A percentile compares a stretch with the other conserved stretches of the same genome.
phyloP scores from a whole-genome alignment of 2,113 vertebrate genomes.

The Pyxicephalus adspersus region DNA sequence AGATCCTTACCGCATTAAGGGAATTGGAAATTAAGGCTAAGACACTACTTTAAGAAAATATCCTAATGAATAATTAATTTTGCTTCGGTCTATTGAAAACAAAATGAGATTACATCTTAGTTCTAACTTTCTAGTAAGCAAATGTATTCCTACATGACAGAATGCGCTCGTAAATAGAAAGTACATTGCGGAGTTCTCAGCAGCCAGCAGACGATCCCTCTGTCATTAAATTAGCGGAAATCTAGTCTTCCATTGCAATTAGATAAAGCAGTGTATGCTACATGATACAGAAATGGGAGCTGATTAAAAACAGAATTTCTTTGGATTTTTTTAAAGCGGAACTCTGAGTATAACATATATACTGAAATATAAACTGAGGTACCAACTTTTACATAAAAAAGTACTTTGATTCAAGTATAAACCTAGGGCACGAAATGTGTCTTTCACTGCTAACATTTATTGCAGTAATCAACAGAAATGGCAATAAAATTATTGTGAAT shows the following conservation, averaged over 20 bases:
- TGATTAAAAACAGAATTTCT: background rate
- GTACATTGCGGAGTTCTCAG: background rate
- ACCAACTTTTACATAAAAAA: no score
- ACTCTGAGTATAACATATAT: no score
- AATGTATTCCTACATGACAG: constrained; percentile 46
- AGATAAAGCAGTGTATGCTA: background rate
- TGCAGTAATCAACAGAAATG: no score
- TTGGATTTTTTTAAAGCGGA: background rate
- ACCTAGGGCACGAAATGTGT: no score
- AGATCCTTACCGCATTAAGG: constrained; percentile 68
- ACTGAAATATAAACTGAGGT: no score
- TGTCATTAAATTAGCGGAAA: background rate
- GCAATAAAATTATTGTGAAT: no score
- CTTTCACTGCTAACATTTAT: no score
- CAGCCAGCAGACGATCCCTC: background rate
- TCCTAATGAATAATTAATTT: constrained; percentile 71
- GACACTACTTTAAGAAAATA: constrained; percentile 68
- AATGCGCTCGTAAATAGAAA: constrained; percentile 8
- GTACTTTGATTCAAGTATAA: no score
- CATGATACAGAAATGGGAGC: background rate
- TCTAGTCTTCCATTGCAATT: background rate
- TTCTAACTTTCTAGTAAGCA: constrained; percentile 42
- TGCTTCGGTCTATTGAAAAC: constrained; percentile 54
- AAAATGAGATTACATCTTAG: constrained; percentile 54
- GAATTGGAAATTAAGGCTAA: constrained; percentile 77